phyloP scores from a whole-genome alignment of 2,113 vertebrate genomes.

The Muntiacus muntjak region DNA sequence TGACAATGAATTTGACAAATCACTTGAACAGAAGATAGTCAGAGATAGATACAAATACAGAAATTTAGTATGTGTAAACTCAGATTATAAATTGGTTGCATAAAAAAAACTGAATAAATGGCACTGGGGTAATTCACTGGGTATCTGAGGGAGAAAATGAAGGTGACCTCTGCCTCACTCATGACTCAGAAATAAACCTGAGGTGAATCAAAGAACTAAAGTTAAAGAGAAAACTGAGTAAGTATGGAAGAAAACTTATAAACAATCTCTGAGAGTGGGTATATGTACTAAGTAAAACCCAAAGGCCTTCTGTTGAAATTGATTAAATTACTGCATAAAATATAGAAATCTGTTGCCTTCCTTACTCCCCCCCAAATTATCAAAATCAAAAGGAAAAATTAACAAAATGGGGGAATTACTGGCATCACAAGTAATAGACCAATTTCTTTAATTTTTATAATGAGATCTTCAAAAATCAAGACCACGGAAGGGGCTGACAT shows the following conservation, averaged over 20 bases:
- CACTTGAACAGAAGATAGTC: background rate
- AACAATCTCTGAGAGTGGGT: background rate
- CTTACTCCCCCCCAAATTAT: background rate
- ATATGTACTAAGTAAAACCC: background rate
- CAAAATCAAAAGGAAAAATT: constrained; percentile 2
- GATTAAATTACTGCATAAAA: background rate
- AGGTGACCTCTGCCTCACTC: background rate
- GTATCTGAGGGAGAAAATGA: background rate
- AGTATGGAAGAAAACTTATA: background rate
- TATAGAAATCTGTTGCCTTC: background rate
- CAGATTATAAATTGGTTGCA: background rate
- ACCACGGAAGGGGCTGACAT: background rate
- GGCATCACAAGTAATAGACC: background rate
- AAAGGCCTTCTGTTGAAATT: background rate
- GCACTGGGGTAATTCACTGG: background rate
- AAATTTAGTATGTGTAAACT: background rate
- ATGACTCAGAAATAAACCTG: background rate
- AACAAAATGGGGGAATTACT: background rate
- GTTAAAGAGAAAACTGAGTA: background rate
- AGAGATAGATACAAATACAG: background rate
- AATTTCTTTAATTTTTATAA: background rate
- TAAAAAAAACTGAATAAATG: background rate
- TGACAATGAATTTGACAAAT: background rate
- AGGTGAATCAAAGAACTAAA: background rate
- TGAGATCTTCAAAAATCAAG: background rate